Conservation (phyloP, 2,113 vertebrate genomes). For the Pipra filicauda region DNA sequence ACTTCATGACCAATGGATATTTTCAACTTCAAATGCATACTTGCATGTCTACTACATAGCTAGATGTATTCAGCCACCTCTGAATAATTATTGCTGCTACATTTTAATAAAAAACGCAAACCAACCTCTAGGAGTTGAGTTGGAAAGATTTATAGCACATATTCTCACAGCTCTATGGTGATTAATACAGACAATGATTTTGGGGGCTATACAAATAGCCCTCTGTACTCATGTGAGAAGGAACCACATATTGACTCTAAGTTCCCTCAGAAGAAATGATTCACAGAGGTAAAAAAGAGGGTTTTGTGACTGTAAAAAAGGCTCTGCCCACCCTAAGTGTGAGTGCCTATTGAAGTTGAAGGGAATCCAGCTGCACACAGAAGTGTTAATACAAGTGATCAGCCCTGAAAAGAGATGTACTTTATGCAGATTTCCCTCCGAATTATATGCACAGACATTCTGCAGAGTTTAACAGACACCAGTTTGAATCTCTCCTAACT, state of each 20-base stretch:
- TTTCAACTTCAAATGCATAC: not conserved
- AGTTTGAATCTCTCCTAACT: not conserved
- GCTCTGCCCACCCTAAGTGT: not conserved
- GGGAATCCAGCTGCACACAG: not conserved
- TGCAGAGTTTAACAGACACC: not conserved
- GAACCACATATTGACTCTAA: not conserved
- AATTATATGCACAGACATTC: not conserved
- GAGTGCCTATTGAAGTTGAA: not conserved
- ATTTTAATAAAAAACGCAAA: conserved; percentile 18
- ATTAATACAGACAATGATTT: not conserved
- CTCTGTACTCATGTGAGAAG: not conserved
- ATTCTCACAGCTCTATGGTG: not conserved
- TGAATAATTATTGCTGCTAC: not conserved
- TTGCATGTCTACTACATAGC: not conserved
- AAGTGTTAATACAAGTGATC: not conserved
- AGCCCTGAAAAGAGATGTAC: not conserved
- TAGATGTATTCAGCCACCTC: not conserved
- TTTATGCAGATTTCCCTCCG: not conserved
- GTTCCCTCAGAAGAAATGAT: not conserved
- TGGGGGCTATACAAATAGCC: not conserved
- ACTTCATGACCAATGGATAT: not conserved
- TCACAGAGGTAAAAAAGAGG: not conserved
- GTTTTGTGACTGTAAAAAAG: not conserved
- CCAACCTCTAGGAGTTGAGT: not conserved
- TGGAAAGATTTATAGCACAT: not conserved